Evolutionary conservation across 2,797 vertebrate genomes (phyloP).

Genomic region (Parambassis ranga): DNA sequence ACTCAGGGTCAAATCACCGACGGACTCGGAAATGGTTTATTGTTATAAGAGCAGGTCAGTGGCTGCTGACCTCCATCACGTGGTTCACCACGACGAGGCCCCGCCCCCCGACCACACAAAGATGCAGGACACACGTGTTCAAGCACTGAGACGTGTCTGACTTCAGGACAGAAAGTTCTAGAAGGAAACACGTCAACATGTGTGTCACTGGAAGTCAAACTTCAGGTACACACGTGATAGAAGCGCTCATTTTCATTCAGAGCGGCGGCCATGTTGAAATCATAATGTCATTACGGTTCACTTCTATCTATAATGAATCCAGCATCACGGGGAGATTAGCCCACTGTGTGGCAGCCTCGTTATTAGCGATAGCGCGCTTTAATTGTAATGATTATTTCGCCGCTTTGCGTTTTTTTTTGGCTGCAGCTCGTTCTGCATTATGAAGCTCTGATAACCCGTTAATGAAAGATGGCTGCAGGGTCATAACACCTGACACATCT

Average conservation of each 20-base stretch:
- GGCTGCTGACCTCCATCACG: too few species aligned
- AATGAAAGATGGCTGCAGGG: constrained; percentile 33
- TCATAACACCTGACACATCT: constrained; percentile 5
- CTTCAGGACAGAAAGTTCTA: too few species aligned
- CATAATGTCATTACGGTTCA: constrained; percentile 60
- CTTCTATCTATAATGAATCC: constrained; percentile 66
- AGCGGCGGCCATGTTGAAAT: constrained; percentile 52
- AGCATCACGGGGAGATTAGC: constrained; percentile 48
- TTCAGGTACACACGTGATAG: constrained; percentile 12
- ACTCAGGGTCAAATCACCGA: too few species aligned
- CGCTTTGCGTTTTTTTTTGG: constrained; percentile 1
- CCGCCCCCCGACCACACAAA: too few species aligned
- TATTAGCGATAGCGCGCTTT: constrained; percentile 48
- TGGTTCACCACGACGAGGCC: too few species aligned
- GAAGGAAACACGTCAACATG: too few species aligned
- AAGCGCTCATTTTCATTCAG: constrained; percentile 37
- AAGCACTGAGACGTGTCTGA: too few species aligned
- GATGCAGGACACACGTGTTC: too few species aligned
- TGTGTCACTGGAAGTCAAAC: too few species aligned
- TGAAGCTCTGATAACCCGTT: constrained; percentile 30
- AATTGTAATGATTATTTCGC: constrained; percentile 56
- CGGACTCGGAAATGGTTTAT: too few species aligned
- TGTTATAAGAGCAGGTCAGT: too few species aligned
- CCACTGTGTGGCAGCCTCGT: constrained; percentile 11
- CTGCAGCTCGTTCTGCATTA: not conserved